Base-by-base conservation (phyloP, 1,140 invertebrate genomes). In the Sminthurides bifidus region DNA sequence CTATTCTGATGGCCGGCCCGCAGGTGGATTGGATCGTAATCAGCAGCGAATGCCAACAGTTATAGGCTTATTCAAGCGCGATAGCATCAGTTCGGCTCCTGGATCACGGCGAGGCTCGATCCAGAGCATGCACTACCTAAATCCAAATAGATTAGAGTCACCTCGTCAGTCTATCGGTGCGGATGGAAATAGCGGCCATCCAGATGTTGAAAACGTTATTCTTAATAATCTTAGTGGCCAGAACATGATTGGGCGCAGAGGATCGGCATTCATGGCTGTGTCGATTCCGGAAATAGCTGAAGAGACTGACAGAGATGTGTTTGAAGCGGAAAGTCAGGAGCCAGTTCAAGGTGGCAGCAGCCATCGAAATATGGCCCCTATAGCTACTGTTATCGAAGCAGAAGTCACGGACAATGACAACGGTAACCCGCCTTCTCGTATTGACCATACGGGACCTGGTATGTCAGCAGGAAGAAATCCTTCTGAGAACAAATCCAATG, bases 41-140 rank as follows among this genome's bases (percentile, higher is more conserved):
- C 26, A 57, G 14, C 43, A 38, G 8, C 56, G 57, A 44, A 59
- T 59, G n/a, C 65, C 65, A 14, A 60, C 65, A n/a, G 65, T 67
- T 14, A 65, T 66, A 40, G 66, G 65, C 15, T 35, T 67, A 21
- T 67, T 67, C 49, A 66, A 65, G 27, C 54, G 65, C 24, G 65
- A 66, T 26, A 65, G 62, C 48, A 57, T 61, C 8, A 31, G 44
- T 33, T 60, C 63, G 19, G 44, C 49, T 2, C 23, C 43, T 40
- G 64, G 63, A 14, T 61, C 61, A 10, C 49, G 63, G 54, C 26
- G 60, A 43, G 60, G 60, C 1, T 65, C 63, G 35, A 29, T 58
- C 14, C 57, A 59, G 27, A 60, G 59, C 31, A 48, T 64, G 23
- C 59, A 61, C 19, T 48, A 48, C 21, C 44, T 33, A 33, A 38